Base-by-base conservation (phyloP, 2,113 vertebrate species). In the Sebastes schlegelii region DNA sequence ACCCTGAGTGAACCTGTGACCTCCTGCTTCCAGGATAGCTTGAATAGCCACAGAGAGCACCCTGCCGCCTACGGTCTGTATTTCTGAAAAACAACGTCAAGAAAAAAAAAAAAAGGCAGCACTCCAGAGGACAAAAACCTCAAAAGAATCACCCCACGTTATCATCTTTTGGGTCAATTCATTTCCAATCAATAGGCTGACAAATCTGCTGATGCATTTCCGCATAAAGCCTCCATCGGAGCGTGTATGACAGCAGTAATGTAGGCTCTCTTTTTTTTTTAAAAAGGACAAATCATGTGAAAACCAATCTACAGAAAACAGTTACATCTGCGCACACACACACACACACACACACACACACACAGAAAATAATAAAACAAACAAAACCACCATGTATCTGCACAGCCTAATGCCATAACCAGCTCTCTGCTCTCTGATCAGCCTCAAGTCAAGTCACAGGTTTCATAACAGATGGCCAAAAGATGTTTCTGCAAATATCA, bases 391-490 rank as follows among this genome's bases (percentile, higher is more conserved):
- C 67, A 57, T 87, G 83, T 69, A 77, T 83, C 80, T 80, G 63
- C 69, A 76, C 62, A 51, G 46, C 43, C 66, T 42, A 48, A 58
- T 23, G 54, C 57, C 76, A 74, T 40, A 54, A 75, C 48, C 77
- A 42, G 57, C 64, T 66, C 48, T 72, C 68, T 51, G 74, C 74
- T 67, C 55, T 76, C 80, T 69, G 77, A 85, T 64, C 9, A 70
- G 51, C 89, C 77, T 78, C n/a, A 2, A 26, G 83, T 72, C 54
- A 79, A 58, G 26, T 43, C 61, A 26, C 40, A 83, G 80, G 54
- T 77, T 88, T 79, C 61, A 49, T 42, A 80, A 43, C 79, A 80
- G 79, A 83, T 57, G 75, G 57, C 16, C 71, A 52, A 43, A 84
- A 82, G 60, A 80, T 58, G 68, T 66, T 42, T 21, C 52, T 16